Evolutionary conservation across 2,113 vertebrate genomes (phyloP), one percentile per base, ranked within the genome.

Genomic region (Narcine bancroftii): DNA sequence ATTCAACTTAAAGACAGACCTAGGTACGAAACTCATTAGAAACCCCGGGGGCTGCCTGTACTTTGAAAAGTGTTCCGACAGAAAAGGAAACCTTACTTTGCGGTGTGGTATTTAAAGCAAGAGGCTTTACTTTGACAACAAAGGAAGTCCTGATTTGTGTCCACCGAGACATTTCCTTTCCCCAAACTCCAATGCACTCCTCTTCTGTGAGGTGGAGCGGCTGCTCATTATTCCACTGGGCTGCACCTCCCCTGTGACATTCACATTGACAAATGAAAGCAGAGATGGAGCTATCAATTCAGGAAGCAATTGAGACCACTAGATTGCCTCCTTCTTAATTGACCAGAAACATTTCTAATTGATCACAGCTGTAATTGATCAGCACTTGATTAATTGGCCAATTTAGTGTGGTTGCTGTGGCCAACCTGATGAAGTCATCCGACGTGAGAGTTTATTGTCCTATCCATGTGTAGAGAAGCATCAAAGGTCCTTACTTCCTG

Each of bases 361-460:
- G 79, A 83, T 83, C 79, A n/a, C 79, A 83, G 79, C 79, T 83
- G 79, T 83, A 83, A 47, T 83, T 83, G 79, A 83, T 83, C 79
- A 83, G 79, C 10, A 26, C 47, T 26, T 83, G 47, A 83, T 83
- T 50, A 83, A 53, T 83, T 53, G 79, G 11, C 47, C 47, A 15
- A 53, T 53, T 29, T 83, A 10, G 13, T 53, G 10, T 7, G 2
- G 6, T 1, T 11, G 26, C 33, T 3, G 11, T 47, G 7, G 26
- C 15, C 45, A 15, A 50, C 47, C 79, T 15, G 2, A 53, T 33
- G 79, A 33, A 33, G n/a, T n/a, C n/a, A n/a, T n/a, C n/a, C n/a
- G n/a, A n/a, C n/a, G n/a, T n/a, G n/a, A n/a, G n/a, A n/a, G n/a
- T n/a, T n/a, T n/a, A n/a, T n/a, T n/a, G n/a, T n/a, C n/a, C n/a